These are phyloP conservation scores for Pandemis corylana DNA, from an alignment of 2,888 invertebrate genomes.

Conservation along the genomic window DNA sequence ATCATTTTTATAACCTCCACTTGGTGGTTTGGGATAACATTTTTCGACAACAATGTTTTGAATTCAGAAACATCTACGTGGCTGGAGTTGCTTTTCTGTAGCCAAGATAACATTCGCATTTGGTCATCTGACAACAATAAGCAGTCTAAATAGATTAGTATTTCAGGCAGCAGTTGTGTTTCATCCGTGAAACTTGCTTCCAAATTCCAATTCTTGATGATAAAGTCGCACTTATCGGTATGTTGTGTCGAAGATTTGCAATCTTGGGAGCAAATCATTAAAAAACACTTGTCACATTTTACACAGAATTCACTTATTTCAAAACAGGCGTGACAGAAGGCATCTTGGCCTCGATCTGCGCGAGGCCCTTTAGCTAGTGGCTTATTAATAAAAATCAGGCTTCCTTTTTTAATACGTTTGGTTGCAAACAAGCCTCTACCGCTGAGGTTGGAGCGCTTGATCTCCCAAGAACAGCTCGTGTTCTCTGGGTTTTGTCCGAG, in stretches of 20 bases:
- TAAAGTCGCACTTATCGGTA: slow-evolving; percentile 85
- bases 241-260: slow-evolving; percentile 86
- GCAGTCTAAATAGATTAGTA: slow-evolving; percentile 64
- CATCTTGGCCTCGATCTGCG: slow-evolving; percentile 75
- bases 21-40: slow-evolving; percentile 78
- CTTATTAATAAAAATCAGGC: slow-evolving; percentile 87
- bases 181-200: slow-evolving; percentile 51
- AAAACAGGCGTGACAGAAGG: slow-evolving; percentile 87
- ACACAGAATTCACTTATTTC: slow-evolving; percentile 64
- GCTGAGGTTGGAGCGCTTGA: slow-evolving; percentile 84
- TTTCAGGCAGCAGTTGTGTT: slow-evolving; percentile 53
- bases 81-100: slow-evolving; percentile 70
- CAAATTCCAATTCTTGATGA: slow-evolving; percentile 79
- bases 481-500: slow-evolving; percentile 49
- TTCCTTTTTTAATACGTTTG: slow-evolving; percentile 85
- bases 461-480: slow-evolving; percentile 74
- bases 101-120: slow-evolving; percentile 69
- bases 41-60: slow-evolving; percentile 71
- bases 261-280: slow-evolving; percentile 86
- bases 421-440: slow-evolving; percentile 90
- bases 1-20: slow-evolving; percentile 80
- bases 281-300: slow-evolving; percentile 86
- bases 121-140: slow-evolving; percentile 67
- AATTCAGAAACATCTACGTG: slow-evolving; percentile 75
- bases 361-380: slow-evolving; percentile 89